Conservation (phyloP, 2,113 vertebrate species). For the Cygnus atratus region DNA sequence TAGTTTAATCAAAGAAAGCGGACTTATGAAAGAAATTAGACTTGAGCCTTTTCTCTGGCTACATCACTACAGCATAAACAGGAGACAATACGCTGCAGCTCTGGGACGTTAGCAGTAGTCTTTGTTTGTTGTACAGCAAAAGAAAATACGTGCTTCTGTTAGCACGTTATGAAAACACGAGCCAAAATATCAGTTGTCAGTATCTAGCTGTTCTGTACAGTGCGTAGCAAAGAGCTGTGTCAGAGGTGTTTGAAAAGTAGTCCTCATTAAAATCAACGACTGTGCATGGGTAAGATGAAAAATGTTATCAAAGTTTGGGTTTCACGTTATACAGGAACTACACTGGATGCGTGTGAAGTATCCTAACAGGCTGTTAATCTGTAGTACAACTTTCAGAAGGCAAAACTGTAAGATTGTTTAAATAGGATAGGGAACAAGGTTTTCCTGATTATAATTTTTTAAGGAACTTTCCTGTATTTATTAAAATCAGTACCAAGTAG, state of each 20-base stretch:
- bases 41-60: background rate
- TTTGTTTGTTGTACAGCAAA: background rate
- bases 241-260: background rate
- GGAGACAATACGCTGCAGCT: accelerated
- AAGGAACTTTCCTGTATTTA: background rate
- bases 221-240: background rate
- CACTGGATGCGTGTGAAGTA: background rate
- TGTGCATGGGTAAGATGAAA: background rate
- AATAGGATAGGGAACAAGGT: background rate
- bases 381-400: background rate
- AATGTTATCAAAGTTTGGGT: background rate
- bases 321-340: background rate
- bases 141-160: background rate
- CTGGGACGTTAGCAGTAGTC: background rate
- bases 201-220: background rate
- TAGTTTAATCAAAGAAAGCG: background rate
- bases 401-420: background rate
- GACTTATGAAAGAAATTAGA: background rate
- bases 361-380: background rate
- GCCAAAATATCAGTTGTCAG: background rate
- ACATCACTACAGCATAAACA: background rate
- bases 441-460: background rate
- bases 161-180: background rate
- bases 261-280: background rate
- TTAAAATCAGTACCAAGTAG: background rate